Percentiles rank a stretch among this genome's conserved stretches.
These are phyloP conservation scores for Cryptocheilus praepositus DNA, from an alignment of 2,888 invertebrate genomes.

Conservation along the genomic window DNA sequence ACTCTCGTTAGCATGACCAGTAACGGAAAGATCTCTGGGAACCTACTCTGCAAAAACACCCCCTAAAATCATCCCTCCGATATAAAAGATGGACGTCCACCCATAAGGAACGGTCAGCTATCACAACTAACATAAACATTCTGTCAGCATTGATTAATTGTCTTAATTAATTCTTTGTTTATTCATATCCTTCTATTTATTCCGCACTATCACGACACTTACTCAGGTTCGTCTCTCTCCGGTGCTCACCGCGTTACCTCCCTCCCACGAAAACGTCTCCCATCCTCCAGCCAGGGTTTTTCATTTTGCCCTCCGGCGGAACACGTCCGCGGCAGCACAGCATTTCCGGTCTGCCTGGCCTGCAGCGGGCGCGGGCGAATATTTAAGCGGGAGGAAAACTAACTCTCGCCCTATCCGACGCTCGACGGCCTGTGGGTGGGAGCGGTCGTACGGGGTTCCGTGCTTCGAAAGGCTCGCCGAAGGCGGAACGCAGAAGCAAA, in stretches of 20 bases:
- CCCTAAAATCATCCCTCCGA: too few species aligned
- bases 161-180: too few species aligned
- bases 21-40: too few species aligned
- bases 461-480: not conserved
- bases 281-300: conserved; percentile 6
- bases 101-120: too few species aligned
- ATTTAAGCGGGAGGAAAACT: conserved; percentile 39
- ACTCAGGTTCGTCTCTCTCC: too few species aligned
- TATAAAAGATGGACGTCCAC: too few species aligned
- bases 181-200: too few species aligned
- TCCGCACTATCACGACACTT: too few species aligned
- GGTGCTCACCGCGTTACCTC: not conserved
- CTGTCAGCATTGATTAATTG: too few species aligned
- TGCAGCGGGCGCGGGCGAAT: conserved; percentile 26
- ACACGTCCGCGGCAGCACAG: conserved; percentile 31
- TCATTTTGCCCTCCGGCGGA: conserved; percentile 26
- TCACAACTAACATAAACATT: too few species aligned
- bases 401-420: conserved; percentile 8
- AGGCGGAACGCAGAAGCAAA: not conserved
- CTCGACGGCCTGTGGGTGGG: not conserved
- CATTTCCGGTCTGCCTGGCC: conserved; percentile 35
- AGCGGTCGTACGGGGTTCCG: not conserved
- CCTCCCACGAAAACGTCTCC: not conserved
- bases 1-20: too few species aligned
- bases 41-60: too few species aligned